Conservation (phyloP, 2,113 vertebrate genomes). For the Myanophis thanlyinensis region DNA sequence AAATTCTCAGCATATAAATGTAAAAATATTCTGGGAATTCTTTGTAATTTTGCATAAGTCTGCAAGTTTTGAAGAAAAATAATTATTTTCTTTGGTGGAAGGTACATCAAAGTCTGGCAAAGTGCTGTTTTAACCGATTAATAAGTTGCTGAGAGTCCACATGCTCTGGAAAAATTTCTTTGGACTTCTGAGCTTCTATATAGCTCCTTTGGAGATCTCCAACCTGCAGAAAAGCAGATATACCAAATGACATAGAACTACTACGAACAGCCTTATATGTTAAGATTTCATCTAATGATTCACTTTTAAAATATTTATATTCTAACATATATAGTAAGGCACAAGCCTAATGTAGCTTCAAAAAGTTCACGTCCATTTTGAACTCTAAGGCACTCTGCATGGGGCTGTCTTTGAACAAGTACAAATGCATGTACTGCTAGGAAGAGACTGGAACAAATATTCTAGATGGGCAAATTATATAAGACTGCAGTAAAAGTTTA, state of each 20-base stretch:
- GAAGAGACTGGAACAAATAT: neutral
- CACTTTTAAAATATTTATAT: neutral
- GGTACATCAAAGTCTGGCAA: conserved; percentile 79
- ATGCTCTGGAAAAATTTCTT: conserved; percentile 90
- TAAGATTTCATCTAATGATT: neutral
- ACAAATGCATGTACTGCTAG: neutral
- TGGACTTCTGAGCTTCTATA: conserved; percentile 83
- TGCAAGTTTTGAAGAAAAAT: neutral
- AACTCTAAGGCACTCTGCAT: neutral
- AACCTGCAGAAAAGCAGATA: conserved; percentile 71
- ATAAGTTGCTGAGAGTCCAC: conserved; percentile 91
- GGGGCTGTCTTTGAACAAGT: neutral
- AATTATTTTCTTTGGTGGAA: neutral
- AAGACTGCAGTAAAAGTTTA: neutral
- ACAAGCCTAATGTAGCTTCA: neutral
- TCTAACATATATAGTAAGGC: neutral
- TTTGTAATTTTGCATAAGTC: conserved; percentile 1
- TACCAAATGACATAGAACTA: neutral
- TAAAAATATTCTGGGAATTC: conserved; percentile 3
- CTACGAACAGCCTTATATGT: neutral
- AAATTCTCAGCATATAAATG: neutral
- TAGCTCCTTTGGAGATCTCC: conserved; percentile 98
- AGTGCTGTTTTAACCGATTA: conserved; percentile 87
- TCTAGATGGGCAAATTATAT: neutral
- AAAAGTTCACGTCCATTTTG: neutral